Conservation (phyloP, 2,113 vertebrate species). For the Labrus mixtus region DNA sequence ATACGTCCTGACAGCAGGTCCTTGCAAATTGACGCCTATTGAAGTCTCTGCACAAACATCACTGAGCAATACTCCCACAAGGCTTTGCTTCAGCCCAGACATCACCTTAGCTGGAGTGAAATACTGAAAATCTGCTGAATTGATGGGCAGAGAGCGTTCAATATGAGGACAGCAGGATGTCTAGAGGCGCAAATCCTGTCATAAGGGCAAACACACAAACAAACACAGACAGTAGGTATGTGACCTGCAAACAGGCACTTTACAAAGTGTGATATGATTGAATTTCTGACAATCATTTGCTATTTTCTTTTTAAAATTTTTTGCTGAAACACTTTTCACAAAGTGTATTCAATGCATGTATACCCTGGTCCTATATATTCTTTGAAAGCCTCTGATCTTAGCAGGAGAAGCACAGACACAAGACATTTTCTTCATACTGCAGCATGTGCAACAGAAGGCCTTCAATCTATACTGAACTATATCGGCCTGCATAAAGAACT, state of each 20-base stretch:
- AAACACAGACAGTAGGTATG: background rate
- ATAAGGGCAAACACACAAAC: background rate
- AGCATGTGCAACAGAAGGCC: no score
- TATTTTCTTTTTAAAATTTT: background rate
- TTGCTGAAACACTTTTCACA: background rate
- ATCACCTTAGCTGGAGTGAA: conserved; percentile 44
- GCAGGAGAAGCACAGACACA: background rate
- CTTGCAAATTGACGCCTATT: conserved; percentile 62
- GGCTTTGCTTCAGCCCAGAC: conserved; percentile 55
- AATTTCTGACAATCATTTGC: background rate
- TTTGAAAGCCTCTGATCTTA: background rate
- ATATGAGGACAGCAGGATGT: conserved; percentile 32
- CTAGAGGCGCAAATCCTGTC: conserved; percentile 15
- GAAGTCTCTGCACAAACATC: conserved; percentile 67
- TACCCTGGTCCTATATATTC: background rate
- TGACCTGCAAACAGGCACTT: background rate
- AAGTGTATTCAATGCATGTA: no score
- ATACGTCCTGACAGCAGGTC: conserved; percentile 46
- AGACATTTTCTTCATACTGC: no score
- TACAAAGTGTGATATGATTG: background rate
- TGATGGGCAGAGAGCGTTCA: conserved; percentile 27
- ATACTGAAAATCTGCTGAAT: conserved; percentile 30
- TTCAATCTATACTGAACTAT: no score
- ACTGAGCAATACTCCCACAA: conserved; percentile 52
- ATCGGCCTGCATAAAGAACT: no score